Evolutionary conservation across 2,797 vertebrate species (phyloP), one percentile per base, ranked within the genome.

Genomic region (Chlorospingus semifuscus): DNA sequence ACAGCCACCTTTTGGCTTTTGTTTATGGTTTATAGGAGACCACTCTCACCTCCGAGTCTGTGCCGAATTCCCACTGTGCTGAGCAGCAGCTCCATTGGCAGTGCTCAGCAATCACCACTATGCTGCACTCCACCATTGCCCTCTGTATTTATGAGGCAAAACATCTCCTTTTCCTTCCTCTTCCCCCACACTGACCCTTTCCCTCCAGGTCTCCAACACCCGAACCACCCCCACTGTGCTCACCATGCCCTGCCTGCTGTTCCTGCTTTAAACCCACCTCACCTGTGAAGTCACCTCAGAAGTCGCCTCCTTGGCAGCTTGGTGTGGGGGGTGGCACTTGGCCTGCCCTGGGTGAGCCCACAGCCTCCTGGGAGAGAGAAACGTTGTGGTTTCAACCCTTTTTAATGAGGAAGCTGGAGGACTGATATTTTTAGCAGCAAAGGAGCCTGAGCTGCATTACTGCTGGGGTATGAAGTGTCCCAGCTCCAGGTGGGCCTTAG

Each of bases 211-310:
- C 19, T 80, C 49, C 36, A 27, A 46, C 4, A 19, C 42, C 27
- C 0, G 0, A 39, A 44, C 39, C 42, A 39, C 12, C 15, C 6
- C 1, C 3, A 3, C 15, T 37, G 65, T 70, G 26, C n/a, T 69
- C 4, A 0, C 23, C 53, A 23, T 15, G 36, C 26, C 61, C 24
- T 15, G 29, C 53, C 60, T 64, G 56, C 21, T 70, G 12, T 26
- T 61, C 18, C 2, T 44, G 37, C 55, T 87, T 83, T 55, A 56
- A 83, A 32, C 29, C 26, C 47, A 24, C 0, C 0, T 64, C 23
- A 30, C 32, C 29, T 71, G 0, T 1, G 71, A 53, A 93, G 34
- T n/a, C 74, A 39, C 49, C 69, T 64, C 2, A 1, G n/a, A 46
- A 91, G 18, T 37, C 44, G 42, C 52, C 11, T 87, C 42, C 61